These are phyloP conservation scores for Blastobasis lacticolella DNA, from an alignment of 2,888 invertebrate genomes.

Conservation along the genomic window DNA sequence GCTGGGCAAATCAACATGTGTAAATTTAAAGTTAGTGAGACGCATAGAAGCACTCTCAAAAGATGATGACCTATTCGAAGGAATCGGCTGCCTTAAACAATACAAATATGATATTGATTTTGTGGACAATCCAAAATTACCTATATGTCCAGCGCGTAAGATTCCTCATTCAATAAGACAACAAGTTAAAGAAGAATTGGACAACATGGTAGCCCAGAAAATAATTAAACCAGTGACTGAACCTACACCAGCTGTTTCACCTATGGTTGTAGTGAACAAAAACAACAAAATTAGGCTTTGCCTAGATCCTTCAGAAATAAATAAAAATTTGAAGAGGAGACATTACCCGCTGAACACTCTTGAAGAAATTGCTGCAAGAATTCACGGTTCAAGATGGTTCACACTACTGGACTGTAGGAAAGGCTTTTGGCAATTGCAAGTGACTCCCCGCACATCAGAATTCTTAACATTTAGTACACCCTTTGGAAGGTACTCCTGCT, in stretches of 20 bases:
- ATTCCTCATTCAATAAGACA: conserved; percentile 7
- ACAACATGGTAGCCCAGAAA: too few relatives aligned
- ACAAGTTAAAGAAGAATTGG: too few relatives aligned
- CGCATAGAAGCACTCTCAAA: neutral
- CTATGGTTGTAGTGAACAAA: too few relatives aligned
- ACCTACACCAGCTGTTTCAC: too few relatives aligned
- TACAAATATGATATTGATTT: conserved; percentile 7
- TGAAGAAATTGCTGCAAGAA: conserved; percentile 6
- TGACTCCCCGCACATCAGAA: conserved; percentile 11
- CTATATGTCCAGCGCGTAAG: conserved; percentile 9
- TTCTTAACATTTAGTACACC: conserved; percentile 17
- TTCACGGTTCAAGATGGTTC: conserved; percentile 3
- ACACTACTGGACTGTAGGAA: conserved; percentile 5
- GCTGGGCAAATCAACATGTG: too few relatives aligned
- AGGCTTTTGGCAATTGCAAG: conserved; percentile 2
- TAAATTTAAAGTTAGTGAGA: too few relatives aligned
- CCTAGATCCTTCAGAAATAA: too few relatives aligned
- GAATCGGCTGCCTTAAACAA: conserved; percentile 7
- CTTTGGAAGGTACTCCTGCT: conserved; percentile 15
- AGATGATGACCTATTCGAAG: conserved; percentile 4
- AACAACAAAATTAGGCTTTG: too few relatives aligned
- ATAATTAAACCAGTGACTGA: too few relatives aligned
- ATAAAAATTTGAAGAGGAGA: too few relatives aligned
- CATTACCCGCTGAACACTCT: conserved; percentile 5
- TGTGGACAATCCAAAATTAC: conserved; percentile 7